A percentile compares a stretch with the other conserved stretches of the same genome.
Evolutionary conservation across 1,140 invertebrate species (phyloP).

Genomic region (Wasmannia auropunctata): DNA sequence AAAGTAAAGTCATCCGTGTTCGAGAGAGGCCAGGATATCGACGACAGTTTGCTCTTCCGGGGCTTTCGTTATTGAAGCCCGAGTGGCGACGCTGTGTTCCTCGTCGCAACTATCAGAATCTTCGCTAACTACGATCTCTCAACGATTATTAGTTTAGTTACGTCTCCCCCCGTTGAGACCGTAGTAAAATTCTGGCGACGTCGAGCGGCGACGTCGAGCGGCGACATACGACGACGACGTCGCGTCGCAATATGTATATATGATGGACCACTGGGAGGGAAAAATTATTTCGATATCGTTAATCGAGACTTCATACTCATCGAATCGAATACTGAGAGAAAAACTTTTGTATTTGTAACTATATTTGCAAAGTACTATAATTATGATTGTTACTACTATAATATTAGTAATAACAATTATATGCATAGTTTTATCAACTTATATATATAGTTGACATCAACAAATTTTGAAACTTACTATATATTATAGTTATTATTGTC

Average conservation of each 20-base stretch:
- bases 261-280: neutral
- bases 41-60: neutral
- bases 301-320: neutral
- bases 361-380: no score
- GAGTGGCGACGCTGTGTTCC: neutral
- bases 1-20: slow-evolving; percentile 34
- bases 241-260: neutral
- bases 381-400: no score
- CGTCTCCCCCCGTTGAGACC: neutral
- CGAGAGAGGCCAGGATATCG: neutral
- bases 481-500: no score
- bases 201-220: no score
- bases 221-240: neutral
- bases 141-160: slow-evolving; percentile 46
- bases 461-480: no score
- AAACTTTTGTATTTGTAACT: no score
- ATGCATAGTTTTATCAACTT: no score
- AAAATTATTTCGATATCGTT: neutral
- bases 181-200: neutral
- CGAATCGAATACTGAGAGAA: neutral
- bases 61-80: slow-evolving; percentile 16
- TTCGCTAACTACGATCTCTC: slow-evolving; percentile 8
- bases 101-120: neutral
- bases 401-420: no score
- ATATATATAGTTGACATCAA: no score